Evolutionary conservation across 2,113 vertebrate species (phyloP).

Genomic region (Rhineura floridana): DNA sequence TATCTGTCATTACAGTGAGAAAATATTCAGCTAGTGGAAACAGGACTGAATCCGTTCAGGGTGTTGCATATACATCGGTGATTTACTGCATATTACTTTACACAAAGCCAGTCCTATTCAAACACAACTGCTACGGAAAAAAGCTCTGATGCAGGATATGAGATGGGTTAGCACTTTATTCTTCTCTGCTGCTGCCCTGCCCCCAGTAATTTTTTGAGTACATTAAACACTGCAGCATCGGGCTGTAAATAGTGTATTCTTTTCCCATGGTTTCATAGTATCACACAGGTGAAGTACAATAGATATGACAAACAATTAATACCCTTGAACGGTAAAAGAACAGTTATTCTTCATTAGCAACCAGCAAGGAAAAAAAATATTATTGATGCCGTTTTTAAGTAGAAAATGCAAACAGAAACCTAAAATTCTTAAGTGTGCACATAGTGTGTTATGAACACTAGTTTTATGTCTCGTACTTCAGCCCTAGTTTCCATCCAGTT

Average conservation of each 20-base stretch:
- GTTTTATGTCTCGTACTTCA: not conserved
- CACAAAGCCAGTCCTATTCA: constrained; percentile 24
- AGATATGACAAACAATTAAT: not conserved
- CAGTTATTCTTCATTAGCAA: not conserved
- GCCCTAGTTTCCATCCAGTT: not conserved
- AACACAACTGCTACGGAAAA: constrained; percentile 35
- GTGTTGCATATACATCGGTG: not conserved
- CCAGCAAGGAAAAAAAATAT: not conserved
- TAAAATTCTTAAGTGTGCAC: not conserved
- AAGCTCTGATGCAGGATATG: constrained; percentile 27
- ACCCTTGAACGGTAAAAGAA: not conserved
- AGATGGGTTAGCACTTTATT: constrained; percentile 8
- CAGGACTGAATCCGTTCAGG: constrained; percentile 21
- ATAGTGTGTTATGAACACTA: not conserved
- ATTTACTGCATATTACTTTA: not conserved
- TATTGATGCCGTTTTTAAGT: not conserved
- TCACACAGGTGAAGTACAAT: not conserved
- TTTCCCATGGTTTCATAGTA: not conserved
- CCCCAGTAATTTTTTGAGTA: not conserved
- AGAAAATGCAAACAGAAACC: not conserved
- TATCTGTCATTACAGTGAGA: constrained; percentile 51
- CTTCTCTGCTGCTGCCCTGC: not conserved
- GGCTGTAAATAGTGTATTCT: not conserved
- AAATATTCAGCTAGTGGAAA: constrained; percentile 61
- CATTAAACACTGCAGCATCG: not conserved